phyloP scores from a whole-genome alignment of 2,888 invertebrate species.

The Hirtodrosophila cameraria region DNA sequence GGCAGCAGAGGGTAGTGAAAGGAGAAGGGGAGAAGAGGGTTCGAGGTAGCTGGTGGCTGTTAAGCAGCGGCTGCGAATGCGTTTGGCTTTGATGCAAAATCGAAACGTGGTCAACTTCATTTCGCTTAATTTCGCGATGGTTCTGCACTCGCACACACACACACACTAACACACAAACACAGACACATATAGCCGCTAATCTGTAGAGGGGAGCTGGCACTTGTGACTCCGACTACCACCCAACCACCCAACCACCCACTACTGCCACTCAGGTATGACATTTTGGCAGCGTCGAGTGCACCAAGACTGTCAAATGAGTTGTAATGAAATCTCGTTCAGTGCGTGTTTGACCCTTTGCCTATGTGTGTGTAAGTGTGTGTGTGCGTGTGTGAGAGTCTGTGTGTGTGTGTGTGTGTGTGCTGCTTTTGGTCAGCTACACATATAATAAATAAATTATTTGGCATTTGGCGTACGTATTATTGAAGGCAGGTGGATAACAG shows the following conservation, averaged over 20 bases:
- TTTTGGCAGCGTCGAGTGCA: constrained; percentile 80
- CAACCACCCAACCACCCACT: constrained; percentile 24
- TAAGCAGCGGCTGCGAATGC: constrained; percentile 46
- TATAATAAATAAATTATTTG: constrained; percentile 80
- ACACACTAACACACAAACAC: not conserved
- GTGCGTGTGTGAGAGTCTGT: constrained; percentile 12
- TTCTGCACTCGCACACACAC: constrained; percentile 21
- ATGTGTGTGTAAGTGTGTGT: constrained; percentile 16
- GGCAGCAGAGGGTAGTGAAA: not conserved
- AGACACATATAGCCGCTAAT: constrained; percentile 61
- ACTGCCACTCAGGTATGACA: constrained; percentile 77
- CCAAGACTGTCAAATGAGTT: constrained; percentile 81
- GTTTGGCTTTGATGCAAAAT: constrained; percentile 78
- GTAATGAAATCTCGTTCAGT: constrained; percentile 80
- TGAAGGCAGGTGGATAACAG: constrained; percentile 74
- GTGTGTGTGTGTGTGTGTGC: constrained; percentile 30
- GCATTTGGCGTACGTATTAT: constrained; percentile 80
- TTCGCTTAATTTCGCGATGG: constrained; percentile 79
- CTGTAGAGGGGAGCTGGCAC: constrained; percentile 26
- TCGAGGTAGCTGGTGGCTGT: constrained; percentile 32
- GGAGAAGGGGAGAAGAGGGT: not conserved
- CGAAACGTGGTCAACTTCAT: constrained; percentile 81
- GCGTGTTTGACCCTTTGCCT: constrained; percentile 21
- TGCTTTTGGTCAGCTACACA: constrained; percentile 77
- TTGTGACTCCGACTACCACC: constrained; percentile 19